phyloP scores from a whole-genome alignment of 1,140 invertebrate species.

The Panagrolaimus sp. region DNA sequence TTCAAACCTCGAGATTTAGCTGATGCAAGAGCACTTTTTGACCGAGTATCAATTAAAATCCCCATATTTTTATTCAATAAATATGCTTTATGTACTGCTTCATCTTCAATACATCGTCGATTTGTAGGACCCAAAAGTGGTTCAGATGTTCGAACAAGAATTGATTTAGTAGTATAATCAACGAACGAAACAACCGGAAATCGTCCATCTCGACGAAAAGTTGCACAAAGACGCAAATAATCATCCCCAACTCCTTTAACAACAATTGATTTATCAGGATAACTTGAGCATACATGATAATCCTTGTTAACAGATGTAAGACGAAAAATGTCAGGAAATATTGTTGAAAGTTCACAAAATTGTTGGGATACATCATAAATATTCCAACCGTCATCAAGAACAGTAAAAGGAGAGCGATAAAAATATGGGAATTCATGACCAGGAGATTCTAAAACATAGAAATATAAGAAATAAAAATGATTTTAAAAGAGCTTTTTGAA shows the following conservation, averaged over 20 bases:
- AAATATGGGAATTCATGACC: constrained; percentile 84
- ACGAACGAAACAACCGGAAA: constrained; percentile 91
- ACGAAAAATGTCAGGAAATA: constrained; percentile 80
- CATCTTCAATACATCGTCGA: constrained; percentile 85
- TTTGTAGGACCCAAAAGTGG: constrained; percentile 80
- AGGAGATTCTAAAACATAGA: constrained; percentile 65
- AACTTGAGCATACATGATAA: constrained; percentile 67
- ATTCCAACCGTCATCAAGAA: constrained; percentile 89
- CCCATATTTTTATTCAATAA: constrained; percentile 76
- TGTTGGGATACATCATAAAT: constrained; percentile 78
- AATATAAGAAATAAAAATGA: constrained; percentile 13
- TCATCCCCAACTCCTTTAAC: constrained; percentile 87
- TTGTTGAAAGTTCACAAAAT: constrained; percentile 70
- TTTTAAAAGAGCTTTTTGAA: constrained; percentile 7
- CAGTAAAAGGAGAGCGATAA: constrained; percentile 78
- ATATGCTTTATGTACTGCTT: constrained; percentile 81
- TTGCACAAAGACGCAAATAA: constrained; percentile 72
- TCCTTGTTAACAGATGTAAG: constrained; percentile 84
- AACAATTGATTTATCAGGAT: constrained; percentile 78
- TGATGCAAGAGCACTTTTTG: constrained; percentile 69
- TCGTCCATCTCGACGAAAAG: constrained; percentile 81
- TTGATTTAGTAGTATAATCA: constrained; percentile 77
- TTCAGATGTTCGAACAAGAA: constrained; percentile 85
- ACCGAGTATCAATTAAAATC: constrained; percentile 89
- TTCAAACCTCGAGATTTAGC: constrained; percentile 47